These are phyloP conservation scores for Chesias legatella DNA, from an alignment of 2,888 invertebrate genomes.

Conservation along the genomic window DNA sequence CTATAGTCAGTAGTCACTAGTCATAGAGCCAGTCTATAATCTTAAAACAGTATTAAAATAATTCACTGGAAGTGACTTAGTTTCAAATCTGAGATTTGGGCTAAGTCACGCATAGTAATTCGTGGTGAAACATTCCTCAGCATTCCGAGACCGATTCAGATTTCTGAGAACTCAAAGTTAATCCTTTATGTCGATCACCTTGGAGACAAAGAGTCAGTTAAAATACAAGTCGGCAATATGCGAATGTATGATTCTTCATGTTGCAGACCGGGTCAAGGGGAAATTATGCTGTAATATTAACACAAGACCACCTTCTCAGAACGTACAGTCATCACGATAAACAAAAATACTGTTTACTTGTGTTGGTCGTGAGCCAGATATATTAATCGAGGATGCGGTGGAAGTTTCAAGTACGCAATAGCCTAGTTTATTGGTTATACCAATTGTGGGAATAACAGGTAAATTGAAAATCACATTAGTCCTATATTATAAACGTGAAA, in stretches of 20 bases:
- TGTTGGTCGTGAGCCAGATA: slow-evolving; percentile 22
- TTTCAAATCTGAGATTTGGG: too few species aligned
- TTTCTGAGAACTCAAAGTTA: slow-evolving; percentile 3
- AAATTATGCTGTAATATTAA: slow-evolving; percentile 24
- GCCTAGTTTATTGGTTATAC: too few species aligned
- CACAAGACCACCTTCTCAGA: slow-evolving; percentile 23
- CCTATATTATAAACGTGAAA: too few species aligned
- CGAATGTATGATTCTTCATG: slow-evolving; percentile 6
- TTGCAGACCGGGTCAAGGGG: slow-evolving; percentile 39
- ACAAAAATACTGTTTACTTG: slow-evolving; percentile 10
- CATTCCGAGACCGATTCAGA: not conserved
- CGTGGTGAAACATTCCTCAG: too few species aligned
- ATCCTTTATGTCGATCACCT: slow-evolving; percentile 15
- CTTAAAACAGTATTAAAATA: too few species aligned
- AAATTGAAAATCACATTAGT: too few species aligned
- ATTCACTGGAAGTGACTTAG: too few species aligned
- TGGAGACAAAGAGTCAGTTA: not conserved
- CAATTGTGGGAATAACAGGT: too few species aligned
- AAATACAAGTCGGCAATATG: not conserved
- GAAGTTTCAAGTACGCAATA: not conserved
- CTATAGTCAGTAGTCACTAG: too few species aligned
- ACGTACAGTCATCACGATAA: slow-evolving; percentile 20
- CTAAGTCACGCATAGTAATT: too few species aligned
- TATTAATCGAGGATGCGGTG: not conserved
- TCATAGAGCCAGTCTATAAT: too few species aligned